Evolutionary conservation across 2,113 vertebrate genomes (phyloP).

Genomic region (Brachyistius frenatus): DNA sequence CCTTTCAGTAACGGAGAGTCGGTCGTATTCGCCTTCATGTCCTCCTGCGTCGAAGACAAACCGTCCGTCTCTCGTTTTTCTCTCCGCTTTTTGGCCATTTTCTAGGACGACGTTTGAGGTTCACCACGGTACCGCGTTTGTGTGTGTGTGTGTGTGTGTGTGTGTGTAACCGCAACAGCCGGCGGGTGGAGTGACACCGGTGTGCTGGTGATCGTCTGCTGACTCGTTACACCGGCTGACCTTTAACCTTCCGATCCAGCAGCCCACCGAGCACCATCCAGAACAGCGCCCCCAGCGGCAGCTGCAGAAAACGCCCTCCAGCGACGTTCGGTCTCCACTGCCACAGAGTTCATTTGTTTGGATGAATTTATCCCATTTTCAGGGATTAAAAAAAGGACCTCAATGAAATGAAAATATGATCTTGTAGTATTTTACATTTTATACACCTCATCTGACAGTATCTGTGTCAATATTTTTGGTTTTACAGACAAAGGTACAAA

Average conservation of each 20-base stretch:
- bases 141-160: no score
- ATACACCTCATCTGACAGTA: no score
- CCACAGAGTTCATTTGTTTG: no score
- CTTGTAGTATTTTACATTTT: no score
- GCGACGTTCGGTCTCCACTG: no score
- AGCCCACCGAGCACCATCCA: no score
- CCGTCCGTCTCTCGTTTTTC: constrained; percentile 73
- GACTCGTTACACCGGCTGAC: constrained; percentile 57
- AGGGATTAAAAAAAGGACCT: no score
- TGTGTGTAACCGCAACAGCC: background rate
- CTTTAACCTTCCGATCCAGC: constrained; percentile 52
- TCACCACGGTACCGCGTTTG: no score
- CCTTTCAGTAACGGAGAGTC: constrained; percentile 71
- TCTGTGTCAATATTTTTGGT: no score
- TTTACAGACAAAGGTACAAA: no score
- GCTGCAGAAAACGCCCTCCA: background rate
- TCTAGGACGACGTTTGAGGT: background rate
- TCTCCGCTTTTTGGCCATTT: constrained; percentile 84
- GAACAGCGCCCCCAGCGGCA: constrained; percentile 51
- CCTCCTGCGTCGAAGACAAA: constrained; percentile 53
- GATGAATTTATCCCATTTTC: no score
- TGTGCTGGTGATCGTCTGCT: constrained; percentile 32
- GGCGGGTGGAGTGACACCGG: constrained; percentile 24
- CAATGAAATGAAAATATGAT: no score
- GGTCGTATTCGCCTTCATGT: constrained; percentile 51